Percentiles rank a stretch among this genome's conserved stretches.
These are phyloP conservation scores for Cyanoramphus novaezelandiae DNA, from an alignment of 2,113 vertebrate species.

Conservation along the genomic window DNA sequence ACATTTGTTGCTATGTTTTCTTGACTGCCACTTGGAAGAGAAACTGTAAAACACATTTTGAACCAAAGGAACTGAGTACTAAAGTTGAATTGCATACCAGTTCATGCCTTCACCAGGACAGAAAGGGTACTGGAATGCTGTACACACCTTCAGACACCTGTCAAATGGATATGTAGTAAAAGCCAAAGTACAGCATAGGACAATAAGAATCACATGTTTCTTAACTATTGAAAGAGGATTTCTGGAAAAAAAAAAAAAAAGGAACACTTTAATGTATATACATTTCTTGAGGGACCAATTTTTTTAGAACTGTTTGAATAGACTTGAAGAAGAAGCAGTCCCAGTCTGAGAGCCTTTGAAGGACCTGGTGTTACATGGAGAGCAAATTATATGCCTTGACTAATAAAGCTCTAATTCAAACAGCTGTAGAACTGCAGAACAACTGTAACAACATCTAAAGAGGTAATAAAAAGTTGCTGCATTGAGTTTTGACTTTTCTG, in stretches of 20 bases:
- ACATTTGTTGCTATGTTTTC: neutral
- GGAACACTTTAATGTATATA: slow-evolving; percentile 25
- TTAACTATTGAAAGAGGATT: slow-evolving; percentile 49
- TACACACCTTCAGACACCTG: neutral
- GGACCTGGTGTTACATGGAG: neutral
- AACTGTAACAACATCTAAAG: neutral
- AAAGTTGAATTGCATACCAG: neutral
- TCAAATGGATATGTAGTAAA: neutral
- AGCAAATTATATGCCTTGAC: neutral
- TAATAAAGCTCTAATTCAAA: neutral
- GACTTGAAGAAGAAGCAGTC: slow-evolving; percentile 44
- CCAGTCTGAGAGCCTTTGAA: slow-evolving; percentile 35
- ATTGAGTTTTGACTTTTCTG: neutral
- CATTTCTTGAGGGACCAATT: slow-evolving; percentile 41
- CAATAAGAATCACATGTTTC: neutral
- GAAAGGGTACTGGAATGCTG: neutral
- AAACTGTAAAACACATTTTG: neutral
- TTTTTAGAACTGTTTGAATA: slow-evolving; percentile 61
- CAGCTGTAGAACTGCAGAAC: neutral
- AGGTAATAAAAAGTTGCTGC: neutral
- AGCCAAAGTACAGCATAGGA: neutral
- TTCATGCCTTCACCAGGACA: neutral
- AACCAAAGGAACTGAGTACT: neutral
- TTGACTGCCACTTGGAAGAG: neutral
- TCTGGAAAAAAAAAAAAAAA: slow-evolving; percentile 50